Evolutionary conservation across 1,140 invertebrate genomes (phyloP).

Genomic region (Apolygus lucorum): DNA sequence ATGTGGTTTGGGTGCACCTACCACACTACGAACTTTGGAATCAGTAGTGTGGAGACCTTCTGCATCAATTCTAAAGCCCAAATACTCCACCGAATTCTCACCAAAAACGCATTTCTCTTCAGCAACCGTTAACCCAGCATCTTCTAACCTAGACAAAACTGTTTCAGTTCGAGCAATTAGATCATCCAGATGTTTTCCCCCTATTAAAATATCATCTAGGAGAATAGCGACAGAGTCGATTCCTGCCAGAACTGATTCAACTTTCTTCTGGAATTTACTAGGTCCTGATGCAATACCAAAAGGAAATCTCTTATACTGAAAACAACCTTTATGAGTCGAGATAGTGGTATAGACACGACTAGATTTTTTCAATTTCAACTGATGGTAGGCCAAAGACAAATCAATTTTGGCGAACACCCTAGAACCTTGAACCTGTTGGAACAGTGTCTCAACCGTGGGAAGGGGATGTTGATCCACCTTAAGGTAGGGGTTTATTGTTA

Average conservation of each 20-base stretch:
- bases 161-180: not conserved
- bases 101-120: not conserved
- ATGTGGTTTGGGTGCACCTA: constrained; percentile 7
- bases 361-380: not conserved
- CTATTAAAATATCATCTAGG: constrained; percentile 18
- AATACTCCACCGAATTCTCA: constrained; percentile 1
- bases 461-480: not conserved
- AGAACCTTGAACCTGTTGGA: not conserved
- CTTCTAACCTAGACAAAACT: constrained; percentile 23
- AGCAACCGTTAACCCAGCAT: constrained; percentile 1
- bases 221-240: constrained; percentile 11
- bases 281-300: not conserved
- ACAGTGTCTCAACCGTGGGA: not conserved
- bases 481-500: not conserved
- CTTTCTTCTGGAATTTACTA: not conserved
- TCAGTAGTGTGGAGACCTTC: not conserved
- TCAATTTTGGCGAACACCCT: constrained; percentile 16
- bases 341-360: not conserved
- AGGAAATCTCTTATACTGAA: not conserved
- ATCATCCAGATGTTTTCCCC: not conserved
- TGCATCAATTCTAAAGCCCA: constrained; percentile 1
- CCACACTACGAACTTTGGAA: not conserved
- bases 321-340: constrained; percentile 6
- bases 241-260: not conserved
- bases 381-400: constrained; percentile 9